Evolutionary conservation across 2,797 vertebrate genomes (phyloP), one percentile per base, ranked within the genome.

Genomic region (Mus minutoides): DNA sequence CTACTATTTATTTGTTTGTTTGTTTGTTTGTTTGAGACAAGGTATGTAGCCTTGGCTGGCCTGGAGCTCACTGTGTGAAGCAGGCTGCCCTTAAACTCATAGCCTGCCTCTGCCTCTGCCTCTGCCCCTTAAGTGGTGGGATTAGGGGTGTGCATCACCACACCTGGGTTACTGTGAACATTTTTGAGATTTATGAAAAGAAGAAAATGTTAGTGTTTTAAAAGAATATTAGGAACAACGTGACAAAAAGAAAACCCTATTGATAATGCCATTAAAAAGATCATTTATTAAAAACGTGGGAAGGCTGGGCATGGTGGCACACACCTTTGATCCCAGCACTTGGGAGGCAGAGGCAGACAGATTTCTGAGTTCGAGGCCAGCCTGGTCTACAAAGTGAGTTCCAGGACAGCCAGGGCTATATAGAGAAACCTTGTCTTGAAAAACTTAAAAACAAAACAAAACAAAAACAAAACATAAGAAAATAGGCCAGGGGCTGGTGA

Each of bases 241-340:
- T 94, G 24, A 85, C 17, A 75, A 95, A 91, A 37, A 89, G 69
- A 16, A 89, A 56, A 10, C 49, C 49, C 40, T 90, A 92, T 12
- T 67, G 31, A 22, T 86, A 89, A 94, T 56, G 58, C 43, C 14
- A 60, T 78, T 89, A 71, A 60, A 86, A 92, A 85, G 26, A 10
- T 92, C 24, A 88, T 75, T 43, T 40, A 52, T 71, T 88, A 96
- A 92, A 94, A 93, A 80, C 90, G 31, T 88, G 52, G 54, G 85
- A 85, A 90, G 24, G n/a, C 56, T 11, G 24, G 82, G 29, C 19
- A 22, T 84, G 26, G 19, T 64, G 29, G 29, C 21, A 31, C 0
- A 12, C 3, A 2, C 24, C 58, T 64, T 62, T 12, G 52, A 69
- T 67, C 17, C 10, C 17, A 84, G 60, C 43, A 85, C 83, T 85